A percentile compares a stretch with the other conserved stretches of the same genome.
These are phyloP conservation scores for Ichneumoninae sp. DNA, from an alignment of 2,888 invertebrate genomes.

Conservation along the genomic window DNA sequence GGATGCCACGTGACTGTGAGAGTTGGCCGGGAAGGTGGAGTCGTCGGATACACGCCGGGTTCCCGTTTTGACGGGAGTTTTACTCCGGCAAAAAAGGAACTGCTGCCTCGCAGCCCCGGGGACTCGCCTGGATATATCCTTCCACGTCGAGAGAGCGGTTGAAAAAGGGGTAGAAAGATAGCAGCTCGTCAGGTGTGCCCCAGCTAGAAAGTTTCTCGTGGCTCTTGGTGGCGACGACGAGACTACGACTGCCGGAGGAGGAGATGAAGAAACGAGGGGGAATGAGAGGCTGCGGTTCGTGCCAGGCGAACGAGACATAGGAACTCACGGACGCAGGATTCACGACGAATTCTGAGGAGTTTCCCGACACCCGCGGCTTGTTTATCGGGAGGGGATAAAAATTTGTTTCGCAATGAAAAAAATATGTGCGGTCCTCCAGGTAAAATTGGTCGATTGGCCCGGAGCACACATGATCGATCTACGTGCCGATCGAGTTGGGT, in stretches of 20 bases:
- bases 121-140: slow-evolving; percentile 17
- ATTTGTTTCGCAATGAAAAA: not conserved
- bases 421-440: not conserved
- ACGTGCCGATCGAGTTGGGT: not conserved
- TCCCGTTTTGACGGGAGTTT: slow-evolving; percentile 56
- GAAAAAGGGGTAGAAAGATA: slow-evolving; percentile 24
- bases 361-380: slow-evolving; percentile 16
- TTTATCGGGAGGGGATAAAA: not conserved
- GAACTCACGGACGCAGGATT: slow-evolving; percentile 41
- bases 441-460: too few relatives aligned
- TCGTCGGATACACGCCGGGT: slow-evolving; percentile 27
- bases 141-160: not conserved
- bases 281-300: slow-evolving; percentile 33
- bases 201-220: slow-evolving; percentile 56
- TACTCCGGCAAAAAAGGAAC: slow-evolving; percentile 28
- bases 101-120: slow-evolving; percentile 12
- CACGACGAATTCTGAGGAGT: slow-evolving; percentile 44
- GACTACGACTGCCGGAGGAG: slow-evolving; percentile 28
- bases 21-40: slow-evolving; percentile 46
- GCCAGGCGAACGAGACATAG: slow-evolving; percentile 35
- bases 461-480: not conserved
- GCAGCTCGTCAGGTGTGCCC: slow-evolving; percentile 50
- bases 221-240: slow-evolving; percentile 42
- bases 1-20: slow-evolving; percentile 11
- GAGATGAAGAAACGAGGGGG: slow-evolving; percentile 39